Conservation (phyloP, 2,888 invertebrate genomes). For the Dryobotodes eremita region DNA sequence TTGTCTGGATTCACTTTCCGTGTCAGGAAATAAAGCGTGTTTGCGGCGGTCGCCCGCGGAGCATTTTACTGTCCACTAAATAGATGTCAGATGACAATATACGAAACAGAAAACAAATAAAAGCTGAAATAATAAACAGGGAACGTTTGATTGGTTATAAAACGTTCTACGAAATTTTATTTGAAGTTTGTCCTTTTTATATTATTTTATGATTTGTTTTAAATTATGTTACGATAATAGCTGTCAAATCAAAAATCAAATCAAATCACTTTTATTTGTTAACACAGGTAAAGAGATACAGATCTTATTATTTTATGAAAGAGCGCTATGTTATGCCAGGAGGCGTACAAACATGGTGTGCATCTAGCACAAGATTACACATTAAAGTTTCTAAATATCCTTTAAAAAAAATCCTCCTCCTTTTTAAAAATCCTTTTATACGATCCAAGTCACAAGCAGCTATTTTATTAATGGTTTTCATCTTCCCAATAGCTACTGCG, state of each 20-base stretch:
- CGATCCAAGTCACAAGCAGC: background rate
- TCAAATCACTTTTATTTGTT: no score
- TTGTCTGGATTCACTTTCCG: slow-evolving; percentile 2
- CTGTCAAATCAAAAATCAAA: slow-evolving; percentile 48
- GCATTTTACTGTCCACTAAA: slow-evolving; percentile 66
- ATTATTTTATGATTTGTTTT: slow-evolving; percentile 49
- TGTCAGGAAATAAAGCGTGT: slow-evolving; percentile 11
- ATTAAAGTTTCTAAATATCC: no score
- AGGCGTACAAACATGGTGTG: no score
- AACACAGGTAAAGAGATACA: no score
- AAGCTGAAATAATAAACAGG: slow-evolving; percentile 67
- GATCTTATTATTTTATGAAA: no score
- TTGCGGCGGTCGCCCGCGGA: slow-evolving; percentile 47
- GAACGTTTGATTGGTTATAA: slow-evolving; percentile 52
- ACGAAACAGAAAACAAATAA: slow-evolving; percentile 70
- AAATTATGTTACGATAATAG: no score
- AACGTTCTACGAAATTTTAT: slow-evolving; percentile 38
- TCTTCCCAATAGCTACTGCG: background rate
- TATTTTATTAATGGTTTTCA: background rate
- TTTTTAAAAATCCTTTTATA: background rate
- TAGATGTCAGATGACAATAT: slow-evolving; percentile 71
- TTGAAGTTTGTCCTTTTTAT: background rate
- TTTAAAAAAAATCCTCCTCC: no score
- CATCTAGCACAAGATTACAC: no score
- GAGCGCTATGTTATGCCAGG: no score